phyloP scores from a whole-genome alignment of 92 coral and sea anemone genomes.

The Scolanthus callimorphus region DNA sequence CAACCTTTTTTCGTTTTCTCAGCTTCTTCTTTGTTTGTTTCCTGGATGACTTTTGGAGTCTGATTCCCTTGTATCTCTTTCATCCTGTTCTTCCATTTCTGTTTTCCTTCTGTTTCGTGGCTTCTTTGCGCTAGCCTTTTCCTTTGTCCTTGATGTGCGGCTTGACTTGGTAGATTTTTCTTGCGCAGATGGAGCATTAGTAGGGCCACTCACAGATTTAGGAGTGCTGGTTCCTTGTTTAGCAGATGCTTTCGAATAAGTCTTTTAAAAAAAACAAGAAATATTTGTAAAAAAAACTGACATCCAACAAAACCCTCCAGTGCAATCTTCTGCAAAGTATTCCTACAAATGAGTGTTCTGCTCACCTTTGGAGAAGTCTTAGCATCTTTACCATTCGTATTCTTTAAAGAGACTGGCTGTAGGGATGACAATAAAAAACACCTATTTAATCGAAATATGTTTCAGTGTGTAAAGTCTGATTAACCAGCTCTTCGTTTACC shows the following conservation, averaged over 20 bases:
- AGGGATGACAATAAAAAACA: not conserved
- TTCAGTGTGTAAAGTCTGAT: not conserved
- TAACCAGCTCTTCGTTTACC: constrained; percentile 45
- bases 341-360: not conserved
- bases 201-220: not conserved
- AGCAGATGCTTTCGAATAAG: not conserved
- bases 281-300: not conserved
- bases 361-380: not conserved
- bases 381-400: not conserved
- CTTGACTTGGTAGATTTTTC: not conserved
- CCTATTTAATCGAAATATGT: not conserved
- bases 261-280: not conserved
- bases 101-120: too few relatives aligned
- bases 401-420: not conserved
- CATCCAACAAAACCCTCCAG: not conserved
- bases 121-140: not conserved
- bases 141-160: not conserved
- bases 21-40: constrained; percentile 3
- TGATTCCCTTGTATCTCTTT: not conserved
- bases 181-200: not conserved
- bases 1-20: constrained; percentile 51
- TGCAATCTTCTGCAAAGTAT: not conserved
- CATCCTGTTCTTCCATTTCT: too few relatives aligned
- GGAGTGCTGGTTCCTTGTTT: not conserved
- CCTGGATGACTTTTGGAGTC: not conserved